phyloP scores from a whole-genome alignment of 2,113 vertebrate species.

The Tautogolabrus adspersus region DNA sequence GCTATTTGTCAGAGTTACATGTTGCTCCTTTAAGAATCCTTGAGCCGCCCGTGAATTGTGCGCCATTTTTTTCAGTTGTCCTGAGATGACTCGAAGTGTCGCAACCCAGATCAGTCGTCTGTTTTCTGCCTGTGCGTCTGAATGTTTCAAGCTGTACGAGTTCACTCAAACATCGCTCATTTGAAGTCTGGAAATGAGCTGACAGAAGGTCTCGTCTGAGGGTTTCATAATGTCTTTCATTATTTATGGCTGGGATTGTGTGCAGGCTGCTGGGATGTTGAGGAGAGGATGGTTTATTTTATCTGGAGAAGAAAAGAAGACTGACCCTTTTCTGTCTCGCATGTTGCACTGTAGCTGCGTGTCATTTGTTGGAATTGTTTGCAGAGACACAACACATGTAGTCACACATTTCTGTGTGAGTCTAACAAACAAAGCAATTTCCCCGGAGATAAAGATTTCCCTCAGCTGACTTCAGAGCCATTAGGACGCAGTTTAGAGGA shows the following conservation, averaged over 20 bases:
- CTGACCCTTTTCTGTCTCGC: constrained; percentile 19
- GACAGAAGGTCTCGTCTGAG: constrained; percentile 8
- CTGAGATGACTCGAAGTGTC: constrained; percentile 17
- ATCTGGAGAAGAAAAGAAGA: constrained; percentile 28
- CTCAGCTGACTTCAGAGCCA: constrained; percentile 13
- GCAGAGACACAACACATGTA: background rate
- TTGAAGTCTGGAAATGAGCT: constrained; percentile 28
- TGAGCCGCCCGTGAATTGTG: background rate
- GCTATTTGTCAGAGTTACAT: too few relatives aligned
- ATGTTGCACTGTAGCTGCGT: background rate
- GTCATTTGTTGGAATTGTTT: constrained; percentile 23
- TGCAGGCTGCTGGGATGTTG: constrained; percentile 20
- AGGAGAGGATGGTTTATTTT: constrained; percentile 37
- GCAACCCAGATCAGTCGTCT: constrained; percentile 3
- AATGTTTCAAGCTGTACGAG: background rate
- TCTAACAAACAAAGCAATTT: constrained; percentile 11
- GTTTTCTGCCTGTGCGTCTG: constrained; percentile 1
- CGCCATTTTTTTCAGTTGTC: constrained; percentile 9
- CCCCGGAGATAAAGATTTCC: constrained; percentile 19
- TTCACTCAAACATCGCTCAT: constrained; percentile 20
- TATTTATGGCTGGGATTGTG: constrained; percentile 38
- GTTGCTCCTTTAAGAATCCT: background rate
- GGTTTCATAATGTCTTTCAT: constrained; percentile 38
- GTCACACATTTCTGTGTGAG: background rate
- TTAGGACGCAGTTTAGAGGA: constrained; percentile 3